Percentiles rank a stretch among this genome's conserved stretches.
phyloP scores from a whole-genome alignment of 2,113 vertebrate genomes.

The Rhegmatorhina hoffmannsi region DNA sequence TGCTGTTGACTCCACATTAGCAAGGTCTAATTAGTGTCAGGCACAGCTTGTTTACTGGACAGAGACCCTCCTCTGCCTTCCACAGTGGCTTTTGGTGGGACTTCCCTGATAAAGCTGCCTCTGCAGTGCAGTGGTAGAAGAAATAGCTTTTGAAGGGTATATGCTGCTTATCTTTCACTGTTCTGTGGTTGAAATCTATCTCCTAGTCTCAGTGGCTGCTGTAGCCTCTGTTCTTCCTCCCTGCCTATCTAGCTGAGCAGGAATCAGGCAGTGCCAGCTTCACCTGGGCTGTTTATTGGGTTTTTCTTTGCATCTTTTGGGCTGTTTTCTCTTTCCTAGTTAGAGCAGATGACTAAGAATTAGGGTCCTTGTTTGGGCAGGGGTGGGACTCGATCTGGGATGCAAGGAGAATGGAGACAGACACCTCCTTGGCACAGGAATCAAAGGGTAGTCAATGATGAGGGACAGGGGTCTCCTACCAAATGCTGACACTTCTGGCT shows the following conservation, averaged over 20 bases:
- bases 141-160: background rate
- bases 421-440: background rate
- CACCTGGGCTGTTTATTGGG: background rate
- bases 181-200: background rate
- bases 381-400: background rate
- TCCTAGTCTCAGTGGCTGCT: background rate
- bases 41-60: background rate
- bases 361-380: fast-evolving
- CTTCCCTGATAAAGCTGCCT: background rate
- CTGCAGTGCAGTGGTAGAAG: background rate
- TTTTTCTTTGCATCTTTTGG: background rate
- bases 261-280: background rate
- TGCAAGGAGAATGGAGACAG: background rate
- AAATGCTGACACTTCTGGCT: fast-evolving
- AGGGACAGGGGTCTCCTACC: background rate
- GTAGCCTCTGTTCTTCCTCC: background rate
- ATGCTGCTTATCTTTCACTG: background rate
- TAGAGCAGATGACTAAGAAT: background rate
- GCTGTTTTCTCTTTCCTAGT: background rate
- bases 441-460: background rate
- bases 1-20: background rate
- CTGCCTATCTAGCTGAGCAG: background rate
- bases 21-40: background rate
- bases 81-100: background rate
- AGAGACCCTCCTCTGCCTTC: background rate